Percentiles rank a stretch among this genome's conserved stretches.
phyloP scores from a whole-genome alignment of 2,888 invertebrate species.

The Caenorhabditis imperialis region DNA sequence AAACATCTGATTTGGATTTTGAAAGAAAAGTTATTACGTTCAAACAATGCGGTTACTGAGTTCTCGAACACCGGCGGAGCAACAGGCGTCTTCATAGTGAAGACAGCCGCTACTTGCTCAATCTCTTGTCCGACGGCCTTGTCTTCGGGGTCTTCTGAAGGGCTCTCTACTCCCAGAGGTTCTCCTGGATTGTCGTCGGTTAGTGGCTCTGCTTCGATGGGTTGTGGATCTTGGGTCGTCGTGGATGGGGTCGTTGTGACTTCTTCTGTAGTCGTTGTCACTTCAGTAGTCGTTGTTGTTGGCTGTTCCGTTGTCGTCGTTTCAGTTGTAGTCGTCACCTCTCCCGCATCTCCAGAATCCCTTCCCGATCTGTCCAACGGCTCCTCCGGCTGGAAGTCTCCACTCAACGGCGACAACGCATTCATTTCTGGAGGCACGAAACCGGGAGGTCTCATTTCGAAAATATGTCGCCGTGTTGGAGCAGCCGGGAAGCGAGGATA shows the following conservation, averaged over 20 bases:
- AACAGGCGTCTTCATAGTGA: slow-evolving; percentile 31
- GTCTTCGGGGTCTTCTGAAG: too few species aligned
- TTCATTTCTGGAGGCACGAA: slow-evolving; percentile 33
- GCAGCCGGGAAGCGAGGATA: slow-evolving; percentile 26
- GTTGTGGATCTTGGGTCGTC: slow-evolving; percentile 10
- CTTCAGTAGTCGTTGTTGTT: slow-evolving; percentile 22
- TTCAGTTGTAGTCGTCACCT: slow-evolving; percentile 4
- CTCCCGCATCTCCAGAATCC: slow-evolving; percentile 27
- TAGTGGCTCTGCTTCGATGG: slow-evolving; percentile 11
- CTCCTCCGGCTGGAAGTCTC: slow-evolving; percentile 35
- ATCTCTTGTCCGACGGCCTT: slow-evolving; percentile 10
- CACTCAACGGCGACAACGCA: slow-evolving; percentile 45
- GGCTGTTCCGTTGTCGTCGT: slow-evolving; percentile 9
- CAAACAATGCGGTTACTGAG: slow-evolving; percentile 28
- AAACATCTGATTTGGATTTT: too few species aligned
- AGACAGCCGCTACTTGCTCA: slow-evolving; percentile 12
- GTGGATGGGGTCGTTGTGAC: background rate
- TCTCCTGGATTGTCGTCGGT: slow-evolving; percentile 3
- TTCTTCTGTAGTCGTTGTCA: slow-evolving; percentile 12
- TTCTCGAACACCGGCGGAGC: slow-evolving; percentile 40
- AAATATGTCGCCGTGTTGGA: slow-evolving; percentile 26
- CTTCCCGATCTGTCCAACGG: slow-evolving; percentile 32
- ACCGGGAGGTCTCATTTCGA: slow-evolving; percentile 31
- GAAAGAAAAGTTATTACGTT: slow-evolving; percentile 12
- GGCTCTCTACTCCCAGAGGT: background rate